Evolutionary conservation across 2,797 vertebrate species (phyloP), one percentile per base, ranked within the genome.

Genomic region (Adelosebastes latens): DNA sequence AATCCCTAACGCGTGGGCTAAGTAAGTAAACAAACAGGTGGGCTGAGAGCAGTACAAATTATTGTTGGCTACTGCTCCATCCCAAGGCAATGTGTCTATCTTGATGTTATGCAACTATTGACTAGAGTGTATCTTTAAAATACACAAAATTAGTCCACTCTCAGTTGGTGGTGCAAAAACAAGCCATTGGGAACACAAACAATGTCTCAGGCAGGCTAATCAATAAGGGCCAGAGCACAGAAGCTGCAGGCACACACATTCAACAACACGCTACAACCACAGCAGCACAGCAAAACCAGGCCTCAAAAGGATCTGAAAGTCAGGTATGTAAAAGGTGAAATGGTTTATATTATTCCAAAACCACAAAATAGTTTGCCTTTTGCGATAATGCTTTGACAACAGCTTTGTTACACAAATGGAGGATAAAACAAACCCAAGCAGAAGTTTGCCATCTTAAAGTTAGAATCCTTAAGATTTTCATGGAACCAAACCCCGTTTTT

Each of bases 21-120:
- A 67, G 79, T 67, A 88, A 90, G 91, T 92, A 93, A 93, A 93
- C 88, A 93, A 94, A 91, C 89, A 94, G 87, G 91, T 92, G 91
- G 92, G 92, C 85, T 63, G 90, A 85, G 89, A 89, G 87, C 91
- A 74, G 87, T 49, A 80, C 84, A 90, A 91, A 94, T 92, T 91
- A 91, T 89, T 87, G 91, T 88, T 93, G 91, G 93, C 89, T 86
- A 75, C 85, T 58, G 86, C 87, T 89, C 85, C 80, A 82, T 88
- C 91, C 87, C 80, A 86, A 93, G 89, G 88, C 92, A 90, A 91
- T n/a, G 90, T 92, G 92, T 93, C 88, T 78, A 88, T 91, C 85
- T 92, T 77, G 76, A 86, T 88, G 86, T 93, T 93, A 92, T 81
- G 88, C 81, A 93, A 95, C 88, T 85, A 81, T 80, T 76, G 82